Evolutionary conservation across 2,797 vertebrate genomes (phyloP), one percentile per base, ranked within the genome.

Genomic region (Myiothlypis coronata): DNA sequence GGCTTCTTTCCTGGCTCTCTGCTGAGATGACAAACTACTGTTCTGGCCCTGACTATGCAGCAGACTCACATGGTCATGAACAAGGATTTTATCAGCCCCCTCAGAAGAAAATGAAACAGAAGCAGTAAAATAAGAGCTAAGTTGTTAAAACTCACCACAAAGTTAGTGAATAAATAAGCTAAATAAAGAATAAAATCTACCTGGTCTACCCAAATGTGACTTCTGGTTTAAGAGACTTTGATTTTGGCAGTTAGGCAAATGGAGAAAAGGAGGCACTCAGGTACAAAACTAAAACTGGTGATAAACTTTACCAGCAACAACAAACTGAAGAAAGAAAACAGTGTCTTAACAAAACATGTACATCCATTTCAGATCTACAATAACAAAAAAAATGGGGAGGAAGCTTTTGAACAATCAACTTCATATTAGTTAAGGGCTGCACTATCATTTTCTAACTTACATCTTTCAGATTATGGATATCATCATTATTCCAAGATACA

Each of bases 31-130:
- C 14, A 2, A 4, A 7, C 30, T 41, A 8, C 16, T 44, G 6
- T 67, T 81, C 52, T 69, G 47, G 23, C 27, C 22, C 28, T 61
- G 46, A 50, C n/a, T 65, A 4, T 46, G 56, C 2, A 2, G 46
- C 34, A 72, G 27, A 28, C 22, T 52, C 17, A 6, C 0, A 0
- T 8, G 5, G 5, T 32, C 49, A 53, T 12, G 13, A 85, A 19
- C 11, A 69, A 85, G 49, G 24, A 57, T 65, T 84, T 87, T 55
- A 81, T 37, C 46, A 71, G 32, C 47, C 26, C 50, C n/a, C 12
- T 79, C 39, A 69, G 17, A 57, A 22, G 43, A 85, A 82, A 86
- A 59, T 47, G 6, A 80, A 80, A 50, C 24, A 87, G 37, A 93
- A 75, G 12, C 0, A 0, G n/a, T 35, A 65, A 87, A 79, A 57